Evolutionary conservation across 2,113 vertebrate genomes (phyloP).

Genomic region (Zosterops borbonicus): DNA sequence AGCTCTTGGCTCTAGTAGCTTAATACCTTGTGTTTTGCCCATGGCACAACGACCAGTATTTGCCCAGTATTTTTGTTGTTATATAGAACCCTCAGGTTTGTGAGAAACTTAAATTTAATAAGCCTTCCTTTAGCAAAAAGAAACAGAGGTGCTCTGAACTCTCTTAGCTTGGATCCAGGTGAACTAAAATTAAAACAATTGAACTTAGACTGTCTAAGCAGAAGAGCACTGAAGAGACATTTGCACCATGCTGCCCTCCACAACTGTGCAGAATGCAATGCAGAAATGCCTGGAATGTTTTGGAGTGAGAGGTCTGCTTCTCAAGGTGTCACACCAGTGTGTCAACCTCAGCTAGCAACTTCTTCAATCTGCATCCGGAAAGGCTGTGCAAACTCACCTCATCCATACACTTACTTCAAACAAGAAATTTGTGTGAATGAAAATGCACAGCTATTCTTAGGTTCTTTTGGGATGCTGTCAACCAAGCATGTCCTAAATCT

Average conservation of each 20-base stretch:
- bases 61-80: not conserved
- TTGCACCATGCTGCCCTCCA: not conserved
- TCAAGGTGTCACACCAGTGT: not conserved
- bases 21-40: not conserved
- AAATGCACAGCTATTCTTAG: not conserved
- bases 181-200: not conserved
- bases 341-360: not conserved
- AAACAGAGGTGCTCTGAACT: not conserved
- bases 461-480: not conserved
- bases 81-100: not conserved
- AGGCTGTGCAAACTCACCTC: not conserved
- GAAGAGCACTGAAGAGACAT: not conserved
- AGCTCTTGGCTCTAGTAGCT: not conserved
- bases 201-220: not conserved
- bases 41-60: not conserved
- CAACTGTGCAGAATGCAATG: not conserved
- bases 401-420: not conserved
- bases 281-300: not conserved
- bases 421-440: not conserved
- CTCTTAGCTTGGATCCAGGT: not conserved
- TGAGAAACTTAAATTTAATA: not conserved
- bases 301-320: not conserved
- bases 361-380: not conserved
- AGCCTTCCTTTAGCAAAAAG: not conserved
- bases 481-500: not conserved